Base-by-base conservation (phyloP, 2,797 vertebrate species). In the Naso thynnoides region DNA sequence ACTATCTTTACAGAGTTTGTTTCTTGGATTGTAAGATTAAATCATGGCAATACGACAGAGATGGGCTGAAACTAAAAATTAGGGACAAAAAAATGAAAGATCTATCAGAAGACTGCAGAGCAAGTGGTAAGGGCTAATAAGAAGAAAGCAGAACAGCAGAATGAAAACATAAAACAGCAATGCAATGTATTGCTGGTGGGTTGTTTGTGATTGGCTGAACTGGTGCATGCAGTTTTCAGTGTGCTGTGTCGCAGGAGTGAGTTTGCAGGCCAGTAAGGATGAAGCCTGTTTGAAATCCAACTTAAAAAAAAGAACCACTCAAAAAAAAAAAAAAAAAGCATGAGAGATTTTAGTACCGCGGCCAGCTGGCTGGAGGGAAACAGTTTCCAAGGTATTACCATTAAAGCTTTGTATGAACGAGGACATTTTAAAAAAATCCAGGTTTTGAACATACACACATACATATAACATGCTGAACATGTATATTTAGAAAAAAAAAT, bases 211-310 rank as follows among this genome's bases (percentile, higher is more conserved):
- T 21, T 58, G 33, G 14, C 31, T 76, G 41, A 47, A 76, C 11
- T 26, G 48, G 9, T 33, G 48, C n/a, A 58, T 44, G 39, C 33
- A 70, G 19, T 61, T 73, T 31, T 38, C 21, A 55, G 24, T 47
- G 11, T 52, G 18, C n/a, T 64, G 53, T 57, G 63, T 58, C 33
- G 10, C 27, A 67, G 38, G 11, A 49, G 31, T 70, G 65, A 65
- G 77, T 80, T 61, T 68, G 69, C 10, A 47, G 38, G 21, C 26
- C 15, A 54, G 27, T 63, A 45, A 81, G 41, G 38, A 69, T 2
- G 1, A 69, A 53, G 49, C 27, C 31, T 76, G 71, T 78, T 63
- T 57, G 54, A 76, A 75, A 59, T 38, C 57, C 67, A 73, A 57
- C 24, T 50, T 61, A 52, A 44, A 62, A 78, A 58, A 68, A 24